phyloP scores from a whole-genome alignment of 2,113 vertebrate genomes.

The cattle (Bos taurus) region ARS-UCD2.0 NC_037338.1:66212501-66213000 shows the following conservation, averaged over 20 bases:
- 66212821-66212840: slow-evolving; percentile 41
- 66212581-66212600: background rate
- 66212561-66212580: slow-evolving; percentile 22
- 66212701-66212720: slow-evolving; percentile 68
- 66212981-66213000: background rate
- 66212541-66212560: background rate
- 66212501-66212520: background rate
- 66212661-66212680: slow-evolving; percentile 50
- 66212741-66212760: slow-evolving; percentile 64
- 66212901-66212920: background rate
- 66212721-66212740: slow-evolving; percentile 70
- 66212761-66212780: slow-evolving; percentile 64
- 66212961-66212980: background rate
- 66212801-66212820: slow-evolving; percentile 57
- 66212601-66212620: background rate
- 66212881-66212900: slow-evolving; percentile 46
- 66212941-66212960: background rate
- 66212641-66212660: slow-evolving; percentile 7
- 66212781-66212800: slow-evolving; percentile 66
- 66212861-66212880: background rate
- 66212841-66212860: slow-evolving; percentile 1
- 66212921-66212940: background rate
- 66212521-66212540: background rate
- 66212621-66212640: slow-evolving; percentile 4
- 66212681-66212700: slow-evolving; percentile 65